These are phyloP conservation scores for Buceros bicornis DNA, from an alignment of 2,797 vertebrate genomes.

Conservation along the genomic window DNA sequence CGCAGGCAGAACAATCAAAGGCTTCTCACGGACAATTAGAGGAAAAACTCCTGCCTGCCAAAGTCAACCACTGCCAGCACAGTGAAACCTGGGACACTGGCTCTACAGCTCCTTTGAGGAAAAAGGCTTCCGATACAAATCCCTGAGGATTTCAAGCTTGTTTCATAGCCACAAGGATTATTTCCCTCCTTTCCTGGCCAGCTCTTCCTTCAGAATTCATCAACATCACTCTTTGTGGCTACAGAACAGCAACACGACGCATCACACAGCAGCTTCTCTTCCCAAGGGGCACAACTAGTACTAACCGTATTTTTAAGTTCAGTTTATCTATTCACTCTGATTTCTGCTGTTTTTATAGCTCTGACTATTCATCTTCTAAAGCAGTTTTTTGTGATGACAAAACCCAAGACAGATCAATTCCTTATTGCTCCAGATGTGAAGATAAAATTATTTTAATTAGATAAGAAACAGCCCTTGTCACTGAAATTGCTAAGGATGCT, in stretches of 20 bases:
- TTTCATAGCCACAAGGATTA: conserved; percentile 60
- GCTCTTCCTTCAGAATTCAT: conserved; percentile 43
- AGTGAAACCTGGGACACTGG: conserved; percentile 57
- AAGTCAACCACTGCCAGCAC: conserved; percentile 57
- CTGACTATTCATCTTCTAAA: conserved; percentile 26
- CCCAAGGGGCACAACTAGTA: neutral
- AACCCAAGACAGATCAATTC: neutral
- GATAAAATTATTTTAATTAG: conserved; percentile 29
- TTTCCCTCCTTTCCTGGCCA: conserved; percentile 32
- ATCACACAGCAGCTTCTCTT: neutral
- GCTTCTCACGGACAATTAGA: conserved; percentile 71
- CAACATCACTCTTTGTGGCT: conserved; percentile 25
- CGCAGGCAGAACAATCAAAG: conserved; percentile 68
- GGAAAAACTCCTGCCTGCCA: conserved; percentile 67
- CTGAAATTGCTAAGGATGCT: neutral
- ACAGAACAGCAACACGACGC: neutral
- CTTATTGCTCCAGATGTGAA: conserved; percentile 17
- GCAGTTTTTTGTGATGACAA: conserved; percentile 29
- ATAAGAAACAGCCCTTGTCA: neutral
- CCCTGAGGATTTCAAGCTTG: conserved; percentile 33
- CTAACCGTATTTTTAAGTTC: neutral
- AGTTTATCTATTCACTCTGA: neutral
- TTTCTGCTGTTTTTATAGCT: conserved; percentile 1
- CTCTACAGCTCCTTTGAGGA: conserved; percentile 45
- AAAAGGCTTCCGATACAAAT: conserved; percentile 57